These are phyloP conservation scores for Formicarius rufipectus DNA, from an alignment of 2,113 vertebrate species.

Conservation along the genomic window DNA sequence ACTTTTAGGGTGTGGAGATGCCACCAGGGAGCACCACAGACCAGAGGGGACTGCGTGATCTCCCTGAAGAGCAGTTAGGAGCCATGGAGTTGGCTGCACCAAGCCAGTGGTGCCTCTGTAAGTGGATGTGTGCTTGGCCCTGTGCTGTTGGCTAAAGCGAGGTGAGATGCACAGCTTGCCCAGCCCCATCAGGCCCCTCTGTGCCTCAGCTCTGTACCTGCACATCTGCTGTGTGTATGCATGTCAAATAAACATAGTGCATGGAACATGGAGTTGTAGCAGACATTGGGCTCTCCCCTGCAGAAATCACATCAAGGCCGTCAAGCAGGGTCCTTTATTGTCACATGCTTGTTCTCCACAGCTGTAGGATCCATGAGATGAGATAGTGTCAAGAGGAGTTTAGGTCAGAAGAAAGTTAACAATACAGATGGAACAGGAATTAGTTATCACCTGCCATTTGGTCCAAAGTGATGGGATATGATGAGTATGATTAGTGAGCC, in stretches of 20 bases:
- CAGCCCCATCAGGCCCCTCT: background rate
- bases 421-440: background rate
- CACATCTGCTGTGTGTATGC: background rate
- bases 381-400: background rate
- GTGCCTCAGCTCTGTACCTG: background rate
- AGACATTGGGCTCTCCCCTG: background rate
- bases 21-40: background rate
- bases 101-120: background rate
- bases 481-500: background rate
- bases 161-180: background rate
- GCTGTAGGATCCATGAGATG: background rate
- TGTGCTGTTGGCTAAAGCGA: background rate
- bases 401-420: background rate
- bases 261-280: rapidly evolving
- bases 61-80: background rate
- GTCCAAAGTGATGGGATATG: background rate
- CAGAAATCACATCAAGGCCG: background rate
- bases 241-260: background rate
- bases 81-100: background rate
- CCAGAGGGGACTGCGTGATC: background rate
- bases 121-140: rapidly evolving
- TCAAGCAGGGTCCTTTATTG: background rate
- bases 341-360: background rate
- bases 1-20: background rate
- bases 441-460: background rate